phyloP scores from a whole-genome alignment of 1,140 invertebrate genomes.

The Melitaea cinxia region DNA sequence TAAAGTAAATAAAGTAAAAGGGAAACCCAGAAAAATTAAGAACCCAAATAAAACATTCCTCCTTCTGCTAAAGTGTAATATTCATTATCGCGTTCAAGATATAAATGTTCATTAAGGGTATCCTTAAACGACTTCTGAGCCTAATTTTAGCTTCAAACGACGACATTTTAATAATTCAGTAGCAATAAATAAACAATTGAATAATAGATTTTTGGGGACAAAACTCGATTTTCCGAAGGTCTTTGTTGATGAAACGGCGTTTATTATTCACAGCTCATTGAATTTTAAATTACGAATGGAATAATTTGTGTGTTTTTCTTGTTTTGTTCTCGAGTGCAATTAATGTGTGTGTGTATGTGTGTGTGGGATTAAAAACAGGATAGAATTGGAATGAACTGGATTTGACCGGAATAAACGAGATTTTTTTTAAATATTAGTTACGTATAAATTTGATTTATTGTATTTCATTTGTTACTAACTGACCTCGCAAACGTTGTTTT shows the following conservation, averaged over 20 bases:
- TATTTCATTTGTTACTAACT: too few relatives aligned
- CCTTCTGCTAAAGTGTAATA: background rate
- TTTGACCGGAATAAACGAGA: too few relatives aligned
- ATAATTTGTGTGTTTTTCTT: constrained; percentile 15
- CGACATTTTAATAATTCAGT: constrained; percentile 18
- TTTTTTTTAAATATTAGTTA: too few relatives aligned
- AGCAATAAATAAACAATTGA: constrained; percentile 19
- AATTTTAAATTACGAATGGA: constrained; percentile 31
- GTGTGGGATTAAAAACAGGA: background rate
- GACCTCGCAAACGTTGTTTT: too few relatives aligned
- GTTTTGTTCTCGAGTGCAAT: background rate
- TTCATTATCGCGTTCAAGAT: background rate
- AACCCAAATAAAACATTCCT: too few relatives aligned
- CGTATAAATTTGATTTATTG: too few relatives aligned
- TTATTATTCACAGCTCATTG: constrained; percentile 28
- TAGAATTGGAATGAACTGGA: background rate
- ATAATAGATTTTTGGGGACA: constrained; percentile 25
- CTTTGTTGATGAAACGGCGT: constrained; percentile 30
- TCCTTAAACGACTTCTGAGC: constrained; percentile 4
- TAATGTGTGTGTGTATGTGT: background rate
- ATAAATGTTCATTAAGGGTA: background rate
- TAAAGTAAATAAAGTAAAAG: too few relatives aligned
- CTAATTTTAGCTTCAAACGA: constrained; percentile 9
- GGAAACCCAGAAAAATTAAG: too few relatives aligned
- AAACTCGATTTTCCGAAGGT: constrained; percentile 26